phyloP scores from a whole-genome alignment of 2,797 vertebrate species.

The Lacerta agilis region DNA sequence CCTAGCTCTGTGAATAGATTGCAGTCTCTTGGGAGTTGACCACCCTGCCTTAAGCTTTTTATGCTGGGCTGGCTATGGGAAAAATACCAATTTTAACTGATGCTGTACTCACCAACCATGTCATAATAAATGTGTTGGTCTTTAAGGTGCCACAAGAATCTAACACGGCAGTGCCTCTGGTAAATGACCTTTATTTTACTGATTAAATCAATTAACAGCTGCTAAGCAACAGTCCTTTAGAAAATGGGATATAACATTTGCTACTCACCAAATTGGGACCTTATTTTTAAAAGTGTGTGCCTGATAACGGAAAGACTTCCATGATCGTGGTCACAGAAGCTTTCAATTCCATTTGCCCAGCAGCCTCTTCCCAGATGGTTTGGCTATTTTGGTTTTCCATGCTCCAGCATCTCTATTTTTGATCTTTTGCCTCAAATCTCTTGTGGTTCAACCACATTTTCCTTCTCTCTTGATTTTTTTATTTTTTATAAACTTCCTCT shows the following conservation, averaged over 20 bases:
- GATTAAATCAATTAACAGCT: background rate
- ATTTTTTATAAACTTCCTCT: conserved; percentile 57
- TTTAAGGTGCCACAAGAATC: background rate
- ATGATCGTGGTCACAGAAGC: conserved; percentile 45
- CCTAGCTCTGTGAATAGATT: too few species aligned
- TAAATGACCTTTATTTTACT: background rate
- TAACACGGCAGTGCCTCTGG: background rate
- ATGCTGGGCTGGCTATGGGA: background rate
- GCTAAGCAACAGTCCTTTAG: background rate
- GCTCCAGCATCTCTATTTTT: conserved; percentile 72
- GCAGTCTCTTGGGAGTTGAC: too few species aligned
- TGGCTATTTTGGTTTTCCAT: conserved; percentile 64
- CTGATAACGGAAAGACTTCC: conserved; percentile 31
- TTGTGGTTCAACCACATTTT: conserved; percentile 71
- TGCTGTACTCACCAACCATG: background rate
- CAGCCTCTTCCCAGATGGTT: conserved; percentile 70
- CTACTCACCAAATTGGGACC: background rate
- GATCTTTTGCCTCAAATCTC: conserved; percentile 72
- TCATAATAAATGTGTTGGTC: background rate
- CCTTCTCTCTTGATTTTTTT: conserved; percentile 33
- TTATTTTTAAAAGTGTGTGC: background rate
- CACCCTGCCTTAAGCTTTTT: background rate
- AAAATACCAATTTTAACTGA: background rate
- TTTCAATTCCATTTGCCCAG: conserved; percentile 62
- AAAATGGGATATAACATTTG: background rate